Evolutionary conservation across 2,797 vertebrate species (phyloP).

Genomic region (Urophycis tenuis): DNA sequence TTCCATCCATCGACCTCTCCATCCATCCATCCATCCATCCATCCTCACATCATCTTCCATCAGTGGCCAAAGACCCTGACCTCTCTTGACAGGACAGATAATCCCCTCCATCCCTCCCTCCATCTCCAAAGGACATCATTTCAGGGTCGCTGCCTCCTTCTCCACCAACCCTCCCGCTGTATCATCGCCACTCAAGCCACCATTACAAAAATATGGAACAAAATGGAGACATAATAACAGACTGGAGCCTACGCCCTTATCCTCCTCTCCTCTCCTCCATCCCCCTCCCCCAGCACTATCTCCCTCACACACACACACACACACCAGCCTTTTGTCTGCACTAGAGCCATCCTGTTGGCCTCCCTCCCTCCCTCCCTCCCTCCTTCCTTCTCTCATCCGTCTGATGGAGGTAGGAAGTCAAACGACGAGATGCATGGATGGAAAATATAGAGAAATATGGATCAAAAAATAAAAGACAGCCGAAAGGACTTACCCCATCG

Average conservation of each 20-base stretch:
- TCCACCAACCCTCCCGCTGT: not conserved
- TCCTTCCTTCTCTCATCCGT: conserved; percentile 15
- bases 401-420: not conserved
- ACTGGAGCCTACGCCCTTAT: not conserved
- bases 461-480: conserved; percentile 15
- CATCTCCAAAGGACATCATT: not conserved
- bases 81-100: not conserved
- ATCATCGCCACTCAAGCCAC: not conserved
- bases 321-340: conserved; percentile 15
- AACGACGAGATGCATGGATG: not conserved
- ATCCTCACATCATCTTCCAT: not conserved
- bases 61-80: not conserved
- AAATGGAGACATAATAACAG: not conserved
- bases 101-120: not conserved
- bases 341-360: conserved; percentile 45
- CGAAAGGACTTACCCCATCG: conserved; percentile 64
- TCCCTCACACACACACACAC: conserved; percentile 3
- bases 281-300: conserved; percentile 20
- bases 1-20: not conserved
- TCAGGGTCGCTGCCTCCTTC: not conserved
- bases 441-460: not conserved
- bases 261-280: not conserved
- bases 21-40: not conserved
- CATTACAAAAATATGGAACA: not conserved
- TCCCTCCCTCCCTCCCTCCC: conserved; percentile 19